These are phyloP conservation scores for Hoplodrina blanda DNA, from an alignment of 2,888 invertebrate genomes.

Conservation along the genomic window DNA sequence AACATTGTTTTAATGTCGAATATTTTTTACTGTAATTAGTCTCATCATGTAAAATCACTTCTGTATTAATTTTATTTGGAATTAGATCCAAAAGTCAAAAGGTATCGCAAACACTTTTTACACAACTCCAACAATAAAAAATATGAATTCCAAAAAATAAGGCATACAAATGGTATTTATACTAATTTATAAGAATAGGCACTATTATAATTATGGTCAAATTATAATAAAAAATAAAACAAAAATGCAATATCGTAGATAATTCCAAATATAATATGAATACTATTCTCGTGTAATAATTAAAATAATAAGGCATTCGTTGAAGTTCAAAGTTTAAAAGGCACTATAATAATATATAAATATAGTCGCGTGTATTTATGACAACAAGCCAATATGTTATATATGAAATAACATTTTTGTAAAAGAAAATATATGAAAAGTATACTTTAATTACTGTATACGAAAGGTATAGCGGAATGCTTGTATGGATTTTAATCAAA, in stretches of 20 bases:
- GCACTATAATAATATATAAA: constrained; percentile 61
- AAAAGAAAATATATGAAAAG: constrained; percentile 55
- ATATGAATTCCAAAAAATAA: constrained; percentile 65
- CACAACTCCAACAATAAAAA: constrained; percentile 41
- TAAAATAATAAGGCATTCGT: constrained; percentile 68
- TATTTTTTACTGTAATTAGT: neutral
- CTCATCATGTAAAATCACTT: neutral
- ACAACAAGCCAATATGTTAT: constrained; percentile 58
- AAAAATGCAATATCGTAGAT: constrained; percentile 68
- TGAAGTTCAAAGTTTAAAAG: constrained; percentile 60
- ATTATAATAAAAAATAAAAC: constrained; percentile 59
- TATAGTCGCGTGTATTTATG: constrained; percentile 49
- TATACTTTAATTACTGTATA: constrained; percentile 52
- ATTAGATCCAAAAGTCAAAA: neutral
- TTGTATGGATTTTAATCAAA: constrained; percentile 31
- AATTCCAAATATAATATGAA: constrained; percentile 60
- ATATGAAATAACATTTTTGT: constrained; percentile 52
- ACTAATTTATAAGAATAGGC: constrained; percentile 67
- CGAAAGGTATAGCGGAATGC: constrained; percentile 16
- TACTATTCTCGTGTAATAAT: constrained; percentile 61
- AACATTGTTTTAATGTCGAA: neutral
- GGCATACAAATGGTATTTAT: constrained; percentile 70
- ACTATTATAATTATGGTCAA: constrained; percentile 69
- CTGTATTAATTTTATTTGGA: neutral
- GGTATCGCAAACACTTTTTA: constrained; percentile 2